phyloP scores from a whole-genome alignment of 2,113 vertebrate species.

The Mesitornis unicolor region DNA sequence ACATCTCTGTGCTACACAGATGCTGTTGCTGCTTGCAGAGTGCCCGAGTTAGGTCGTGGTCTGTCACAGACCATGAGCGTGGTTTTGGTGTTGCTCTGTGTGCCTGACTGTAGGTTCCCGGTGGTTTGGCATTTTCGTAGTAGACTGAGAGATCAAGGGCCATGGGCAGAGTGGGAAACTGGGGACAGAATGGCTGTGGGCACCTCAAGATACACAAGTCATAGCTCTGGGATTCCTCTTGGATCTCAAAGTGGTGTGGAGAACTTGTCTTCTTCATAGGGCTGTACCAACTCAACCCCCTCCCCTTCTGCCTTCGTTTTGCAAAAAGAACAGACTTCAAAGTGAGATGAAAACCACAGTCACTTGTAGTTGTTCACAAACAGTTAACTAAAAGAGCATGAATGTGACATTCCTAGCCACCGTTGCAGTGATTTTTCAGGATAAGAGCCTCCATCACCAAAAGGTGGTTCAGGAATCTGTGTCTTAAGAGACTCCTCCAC shows the following conservation, averaged over 20 bases:
- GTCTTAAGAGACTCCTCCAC: neutral
- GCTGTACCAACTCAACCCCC: neutral
- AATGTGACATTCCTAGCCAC: neutral
- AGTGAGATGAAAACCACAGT: neutral
- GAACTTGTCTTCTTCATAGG: neutral
- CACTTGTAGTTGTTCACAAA: neutral
- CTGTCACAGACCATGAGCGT: accelerated
- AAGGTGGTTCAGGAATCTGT: neutral
- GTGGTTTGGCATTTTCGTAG: neutral
- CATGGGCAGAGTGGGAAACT: neutral
- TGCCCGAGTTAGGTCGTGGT: accelerated
- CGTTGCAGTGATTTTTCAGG: neutral
- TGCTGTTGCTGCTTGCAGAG: neutral
- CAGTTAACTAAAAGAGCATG: neutral
- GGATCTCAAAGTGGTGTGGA: neutral
- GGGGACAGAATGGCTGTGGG: neutral
- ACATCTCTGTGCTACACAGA: neutral
- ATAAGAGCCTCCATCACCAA: neutral
- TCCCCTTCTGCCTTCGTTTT: neutral
- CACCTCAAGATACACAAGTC: neutral
- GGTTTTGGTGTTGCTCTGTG: neutral
- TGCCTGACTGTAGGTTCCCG: neutral
- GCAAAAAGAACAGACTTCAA: neutral
- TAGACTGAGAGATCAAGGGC: neutral
- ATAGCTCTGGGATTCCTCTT: neutral